Evolutionary conservation across 2,113 vertebrate species (phyloP).

Genomic region (Stigmatopora nigra): DNA sequence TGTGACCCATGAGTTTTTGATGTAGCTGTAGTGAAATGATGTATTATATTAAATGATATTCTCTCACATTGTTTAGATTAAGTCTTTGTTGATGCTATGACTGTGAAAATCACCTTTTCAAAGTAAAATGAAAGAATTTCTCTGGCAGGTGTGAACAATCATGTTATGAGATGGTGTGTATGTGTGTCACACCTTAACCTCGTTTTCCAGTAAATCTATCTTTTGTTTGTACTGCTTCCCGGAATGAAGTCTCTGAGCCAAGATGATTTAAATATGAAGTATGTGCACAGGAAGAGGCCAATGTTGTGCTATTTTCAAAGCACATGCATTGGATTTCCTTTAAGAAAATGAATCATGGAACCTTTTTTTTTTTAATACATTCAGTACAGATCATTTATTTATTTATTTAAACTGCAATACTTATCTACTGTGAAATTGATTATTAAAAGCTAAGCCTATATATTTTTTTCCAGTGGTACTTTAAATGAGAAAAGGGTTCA

Average conservation of each 20-base stretch:
- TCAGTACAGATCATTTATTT: background rate
- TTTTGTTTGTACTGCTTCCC: conserved; percentile 48
- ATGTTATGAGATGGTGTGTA: conserved; percentile 51
- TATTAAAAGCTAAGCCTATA: background rate
- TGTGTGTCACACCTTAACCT: conserved; percentile 47
- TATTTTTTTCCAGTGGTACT: background rate
- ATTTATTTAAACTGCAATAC: background rate
- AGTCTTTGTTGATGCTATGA: conserved; percentile 43
- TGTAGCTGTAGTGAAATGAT: too few relatives aligned
- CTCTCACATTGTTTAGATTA: conserved; percentile 39
- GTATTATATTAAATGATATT: too few relatives aligned
- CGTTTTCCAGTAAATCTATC: conserved; percentile 51
- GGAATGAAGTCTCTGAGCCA: conserved; percentile 37
- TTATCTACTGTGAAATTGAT: background rate
- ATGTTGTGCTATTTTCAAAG: conserved; percentile 18
- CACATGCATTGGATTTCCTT: conserved; percentile 16
- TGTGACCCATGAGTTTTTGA: too few relatives aligned
- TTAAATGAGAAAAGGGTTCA: background rate
- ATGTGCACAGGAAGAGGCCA: conserved; percentile 5
- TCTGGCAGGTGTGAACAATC: conserved; percentile 64
- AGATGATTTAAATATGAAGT: conserved; percentile 39
- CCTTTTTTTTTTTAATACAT: background rate
- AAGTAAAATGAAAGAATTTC: conserved; percentile 45
- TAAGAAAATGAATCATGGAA: conserved; percentile 16
- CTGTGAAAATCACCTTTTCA: conserved; percentile 60